Percentiles rank a stretch among this genome's conserved stretches.
Conservation (phyloP, 2,797 vertebrate species). For the Brotula barbata region DNA sequence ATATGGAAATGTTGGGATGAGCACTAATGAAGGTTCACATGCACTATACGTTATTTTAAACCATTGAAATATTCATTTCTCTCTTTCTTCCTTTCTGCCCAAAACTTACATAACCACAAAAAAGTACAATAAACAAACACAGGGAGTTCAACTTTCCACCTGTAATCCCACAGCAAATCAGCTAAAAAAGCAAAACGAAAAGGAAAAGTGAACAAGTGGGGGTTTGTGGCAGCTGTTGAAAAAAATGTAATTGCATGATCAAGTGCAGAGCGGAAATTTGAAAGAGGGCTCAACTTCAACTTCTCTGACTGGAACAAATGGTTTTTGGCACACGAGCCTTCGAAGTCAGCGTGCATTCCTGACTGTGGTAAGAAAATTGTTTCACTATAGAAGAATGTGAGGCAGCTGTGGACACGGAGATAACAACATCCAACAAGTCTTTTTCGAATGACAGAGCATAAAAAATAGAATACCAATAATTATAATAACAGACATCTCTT, state of each 20-base stretch:
- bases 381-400: slow-evolving; percentile 12
- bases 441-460: too few species aligned
- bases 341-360: slow-evolving; percentile 32
- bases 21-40: slow-evolving; percentile 30
- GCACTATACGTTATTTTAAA: slow-evolving; percentile 15
- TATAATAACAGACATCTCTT: too few species aligned
- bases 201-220: not conserved
- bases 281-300: too few species aligned
- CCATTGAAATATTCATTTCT: not conserved
- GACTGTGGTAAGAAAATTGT: slow-evolving; percentile 28
- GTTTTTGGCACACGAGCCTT: slow-evolving; percentile 12
- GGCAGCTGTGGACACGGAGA: not conserved
- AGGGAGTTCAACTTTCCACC: not conserved
- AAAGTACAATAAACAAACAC: not conserved
- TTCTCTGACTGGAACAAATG: slow-evolving; percentile 2
- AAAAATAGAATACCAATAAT: too few species aligned
- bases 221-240: not conserved
- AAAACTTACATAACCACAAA: not conserved
- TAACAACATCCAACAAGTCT: too few species aligned
- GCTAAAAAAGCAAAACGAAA: not conserved
- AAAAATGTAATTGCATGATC: not conserved
- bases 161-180: not conserved
- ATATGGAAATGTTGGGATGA: slow-evolving; percentile 32
- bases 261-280: not conserved
- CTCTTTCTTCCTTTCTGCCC: not conserved